phyloP scores from a whole-genome alignment of 2,888 invertebrate species.

The Polydrusus pterygomalis region DNA sequence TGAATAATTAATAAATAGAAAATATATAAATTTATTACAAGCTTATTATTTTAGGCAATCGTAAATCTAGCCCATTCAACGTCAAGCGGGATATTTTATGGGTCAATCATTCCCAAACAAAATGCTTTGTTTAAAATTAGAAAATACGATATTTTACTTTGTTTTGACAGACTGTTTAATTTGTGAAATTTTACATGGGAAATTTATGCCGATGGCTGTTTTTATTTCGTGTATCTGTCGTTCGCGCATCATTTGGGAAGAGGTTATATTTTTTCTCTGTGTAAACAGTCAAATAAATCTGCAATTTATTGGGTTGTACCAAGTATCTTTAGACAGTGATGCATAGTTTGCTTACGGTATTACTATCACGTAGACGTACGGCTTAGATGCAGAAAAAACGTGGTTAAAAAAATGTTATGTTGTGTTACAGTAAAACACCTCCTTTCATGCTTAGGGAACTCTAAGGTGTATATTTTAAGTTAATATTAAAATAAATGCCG shows the following conservation, averaged over 20 bases:
- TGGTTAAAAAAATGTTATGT: no score
- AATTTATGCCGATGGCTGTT: constrained; percentile 52
- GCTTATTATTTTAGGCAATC: constrained; percentile 53
- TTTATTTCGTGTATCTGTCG: constrained; percentile 52
- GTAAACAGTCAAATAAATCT: constrained; percentile 48
- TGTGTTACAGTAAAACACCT: no score
- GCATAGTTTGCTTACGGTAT: constrained; percentile 26
- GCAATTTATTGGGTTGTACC: constrained; percentile 38
- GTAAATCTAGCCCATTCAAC: constrained; percentile 47
- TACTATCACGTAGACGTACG: background rate
- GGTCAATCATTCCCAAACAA: constrained; percentile 54
- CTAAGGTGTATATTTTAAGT: no score
- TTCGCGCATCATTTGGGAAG: constrained; percentile 53
- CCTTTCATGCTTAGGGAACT: no score
- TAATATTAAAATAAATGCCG: no score
- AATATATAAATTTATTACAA: constrained; percentile 47
- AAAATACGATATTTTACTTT: constrained; percentile 54
- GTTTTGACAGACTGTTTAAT: constrained; percentile 55
- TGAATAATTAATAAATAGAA: constrained; percentile 52
- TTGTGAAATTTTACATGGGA: constrained; percentile 49
- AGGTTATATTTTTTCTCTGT: constrained; percentile 47
- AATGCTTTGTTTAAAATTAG: constrained; percentile 55
- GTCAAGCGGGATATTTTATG: constrained; percentile 53
- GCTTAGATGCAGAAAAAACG: constrained; percentile 1
- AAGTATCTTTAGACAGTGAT: constrained; percentile 41